phyloP scores from a whole-genome alignment of 2,888 invertebrate genomes.

The Callyntrura sp. region DNA sequence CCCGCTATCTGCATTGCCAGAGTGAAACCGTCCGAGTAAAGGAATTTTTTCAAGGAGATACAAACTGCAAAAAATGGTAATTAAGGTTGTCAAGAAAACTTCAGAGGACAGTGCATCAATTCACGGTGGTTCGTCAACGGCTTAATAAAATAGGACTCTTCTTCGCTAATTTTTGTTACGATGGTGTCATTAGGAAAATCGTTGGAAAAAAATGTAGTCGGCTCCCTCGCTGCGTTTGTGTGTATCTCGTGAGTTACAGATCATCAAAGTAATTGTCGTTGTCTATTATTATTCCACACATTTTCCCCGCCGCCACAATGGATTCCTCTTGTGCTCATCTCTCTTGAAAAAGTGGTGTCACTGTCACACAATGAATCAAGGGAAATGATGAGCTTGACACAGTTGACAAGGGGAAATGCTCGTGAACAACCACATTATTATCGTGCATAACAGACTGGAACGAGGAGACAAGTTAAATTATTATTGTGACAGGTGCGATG shows the following conservation, averaged over 20 bases:
- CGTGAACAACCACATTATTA: not conserved
- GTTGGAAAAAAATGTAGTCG: too few species aligned
- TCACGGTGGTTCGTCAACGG: not conserved
- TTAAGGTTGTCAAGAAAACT: not conserved
- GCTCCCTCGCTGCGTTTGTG: too few species aligned
- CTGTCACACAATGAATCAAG: slow-evolving; percentile 35
- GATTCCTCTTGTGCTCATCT: not conserved
- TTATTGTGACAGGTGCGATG: slow-evolving; percentile 47
- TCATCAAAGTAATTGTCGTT: not conserved
- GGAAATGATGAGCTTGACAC: slow-evolving; percentile 7
- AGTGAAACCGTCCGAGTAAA: not conserved
- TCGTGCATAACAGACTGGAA: not conserved
- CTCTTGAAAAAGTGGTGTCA: not conserved
- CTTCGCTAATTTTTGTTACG: too few species aligned
- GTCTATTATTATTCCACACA: not conserved
- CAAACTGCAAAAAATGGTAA: not conserved
- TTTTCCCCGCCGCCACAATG: not conserved
- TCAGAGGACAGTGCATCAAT: not conserved
- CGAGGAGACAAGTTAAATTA: slow-evolving; percentile 3
- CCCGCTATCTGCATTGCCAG: not conserved
- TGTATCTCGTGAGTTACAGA: not conserved
- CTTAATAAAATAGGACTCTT: not conserved
- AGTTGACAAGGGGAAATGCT: slow-evolving; percentile 8
- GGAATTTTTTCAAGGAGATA: not conserved
- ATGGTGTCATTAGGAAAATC: too few species aligned